These are phyloP conservation scores for Catalaphyllia jardinei DNA, from an alignment of 64 coral and sea anemone species.

Conservation along the genomic window DNA sequence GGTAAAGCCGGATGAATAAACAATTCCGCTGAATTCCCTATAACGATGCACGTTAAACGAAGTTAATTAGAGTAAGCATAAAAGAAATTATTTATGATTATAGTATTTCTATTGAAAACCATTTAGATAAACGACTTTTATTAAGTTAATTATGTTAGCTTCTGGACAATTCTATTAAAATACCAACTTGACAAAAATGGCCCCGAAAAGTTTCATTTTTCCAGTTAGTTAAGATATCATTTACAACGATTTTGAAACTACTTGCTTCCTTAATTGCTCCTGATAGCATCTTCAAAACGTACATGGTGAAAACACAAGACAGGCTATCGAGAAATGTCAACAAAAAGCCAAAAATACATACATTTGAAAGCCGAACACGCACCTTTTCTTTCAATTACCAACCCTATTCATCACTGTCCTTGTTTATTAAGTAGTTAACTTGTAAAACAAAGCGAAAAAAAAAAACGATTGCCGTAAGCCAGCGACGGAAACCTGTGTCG, in stretches of 20 bases:
- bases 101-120: conserved; percentile 11
- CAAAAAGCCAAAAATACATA: conserved; percentile 8
- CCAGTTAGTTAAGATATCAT: neutral
- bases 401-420: conserved; percentile 32
- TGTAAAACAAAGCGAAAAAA: conserved; percentile 27
- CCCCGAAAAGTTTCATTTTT: neutral
- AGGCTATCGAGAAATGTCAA: conserved; percentile 10
- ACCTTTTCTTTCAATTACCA: conserved; percentile 49
- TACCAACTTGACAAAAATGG: neutral
- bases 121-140: conserved; percentile 19
- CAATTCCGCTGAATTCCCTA: neutral
- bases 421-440: conserved; percentile 13
- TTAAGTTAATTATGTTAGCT: conserved; percentile 8
- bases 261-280: neutral
- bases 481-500: conserved; percentile 4
- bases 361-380: conserved; percentile 12
- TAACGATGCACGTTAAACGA: neutral
- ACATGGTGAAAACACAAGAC: conserved; percentile 1
- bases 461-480: conserved; percentile 11
- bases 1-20: neutral
- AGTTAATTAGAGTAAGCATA: conserved; percentile 19
- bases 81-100: conserved; percentile 35
- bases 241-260: neutral
- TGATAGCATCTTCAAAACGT: neutral
- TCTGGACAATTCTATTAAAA: neutral